Conservation (phyloP, 2,888 invertebrate species). For the Meta bourneti region DNA sequence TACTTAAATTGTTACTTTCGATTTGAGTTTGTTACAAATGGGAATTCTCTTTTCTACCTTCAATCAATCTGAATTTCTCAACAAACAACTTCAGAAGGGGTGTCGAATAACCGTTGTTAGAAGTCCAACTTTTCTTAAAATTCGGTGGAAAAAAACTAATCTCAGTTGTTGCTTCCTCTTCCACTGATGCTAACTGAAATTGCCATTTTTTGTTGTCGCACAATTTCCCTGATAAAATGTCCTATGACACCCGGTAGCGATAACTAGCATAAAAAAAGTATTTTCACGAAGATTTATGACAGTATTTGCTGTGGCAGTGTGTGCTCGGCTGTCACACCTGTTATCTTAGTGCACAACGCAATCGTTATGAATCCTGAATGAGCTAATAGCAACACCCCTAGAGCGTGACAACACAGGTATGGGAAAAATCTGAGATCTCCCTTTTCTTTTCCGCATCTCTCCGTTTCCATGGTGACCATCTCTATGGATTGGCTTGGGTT, state of each 20-base stretch:
- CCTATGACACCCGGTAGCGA: conserved; percentile 52
- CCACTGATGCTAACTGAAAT: too few relatives aligned
- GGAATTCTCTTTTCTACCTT: not conserved
- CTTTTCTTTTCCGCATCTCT: not conserved
- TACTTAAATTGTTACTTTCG: too few relatives aligned
- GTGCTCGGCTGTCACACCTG: conserved; percentile 32
- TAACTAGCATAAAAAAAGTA: conserved; percentile 60
- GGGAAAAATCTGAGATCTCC: not conserved
- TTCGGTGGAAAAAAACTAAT: not conserved
- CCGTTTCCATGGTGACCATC: conserved; percentile 16
- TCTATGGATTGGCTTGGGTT: not conserved
- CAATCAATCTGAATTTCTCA: not conserved
- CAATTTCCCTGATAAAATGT: conserved; percentile 45
- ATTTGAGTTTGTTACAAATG: not conserved
- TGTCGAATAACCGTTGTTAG: too few relatives aligned
- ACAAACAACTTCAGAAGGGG: too few relatives aligned
- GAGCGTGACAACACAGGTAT: conserved; percentile 25
- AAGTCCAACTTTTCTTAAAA: too few relatives aligned
- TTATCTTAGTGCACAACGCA: conserved; percentile 40
- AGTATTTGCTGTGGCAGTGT: conserved; percentile 31
- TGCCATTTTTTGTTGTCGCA: conserved; percentile 8
- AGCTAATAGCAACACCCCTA: conserved; percentile 44
- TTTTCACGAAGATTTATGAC: conserved; percentile 61
- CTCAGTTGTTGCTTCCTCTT: not conserved
- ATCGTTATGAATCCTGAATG: conserved; percentile 25